These are phyloP conservation scores for Syngnathus typhle DNA, from an alignment of 2,113 vertebrate species.

Conservation along the genomic window DNA sequence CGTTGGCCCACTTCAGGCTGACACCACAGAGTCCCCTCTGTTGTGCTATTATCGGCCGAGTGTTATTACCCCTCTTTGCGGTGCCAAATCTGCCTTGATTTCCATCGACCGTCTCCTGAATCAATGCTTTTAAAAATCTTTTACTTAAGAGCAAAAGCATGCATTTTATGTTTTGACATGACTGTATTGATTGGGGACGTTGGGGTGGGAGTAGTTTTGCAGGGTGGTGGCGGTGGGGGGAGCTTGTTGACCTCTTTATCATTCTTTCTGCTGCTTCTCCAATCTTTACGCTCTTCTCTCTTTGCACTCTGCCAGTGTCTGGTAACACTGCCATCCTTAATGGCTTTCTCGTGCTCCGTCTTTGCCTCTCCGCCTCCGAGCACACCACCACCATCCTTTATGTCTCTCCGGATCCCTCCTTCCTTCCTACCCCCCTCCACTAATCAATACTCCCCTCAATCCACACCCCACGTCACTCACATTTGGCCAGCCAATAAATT, in stretches of 20 bases:
- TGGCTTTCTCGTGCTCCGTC: constrained; percentile 82
- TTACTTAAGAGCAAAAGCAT: constrained; percentile 98
- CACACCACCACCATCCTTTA: constrained; percentile 40
- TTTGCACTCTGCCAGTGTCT: constrained; percentile 71
- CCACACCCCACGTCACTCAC: constrained; percentile 85
- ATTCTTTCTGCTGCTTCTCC: constrained; percentile 41
- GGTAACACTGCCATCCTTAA: constrained; percentile 87
- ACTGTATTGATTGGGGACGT: constrained; percentile 82
- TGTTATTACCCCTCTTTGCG: constrained; percentile 86
- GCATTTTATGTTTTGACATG: constrained; percentile 97
- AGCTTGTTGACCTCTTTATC: constrained; percentile 46
- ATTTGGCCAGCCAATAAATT: constrained; percentile 86
- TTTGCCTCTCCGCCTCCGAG: constrained; percentile 54
- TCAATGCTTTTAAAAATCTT: constrained; percentile 99
- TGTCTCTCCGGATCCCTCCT: constrained; percentile 51
- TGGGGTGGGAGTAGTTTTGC: constrained; percentile 44
- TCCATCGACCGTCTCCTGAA: constrained; percentile 84
- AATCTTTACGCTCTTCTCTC: constrained; percentile 44
- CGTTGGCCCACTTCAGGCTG: constrained; percentile 57
- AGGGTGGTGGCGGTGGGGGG: constrained; percentile 49
- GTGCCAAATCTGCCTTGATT: constrained; percentile 80
- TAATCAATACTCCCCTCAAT: constrained; percentile 83
- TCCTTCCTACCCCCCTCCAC: constrained; percentile 67
- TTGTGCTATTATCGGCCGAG: constrained; percentile 78
- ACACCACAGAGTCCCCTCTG: constrained; percentile 51